A percentile compares a stretch with the other conserved stretches of the same genome.
Conservation (phyloP, 2,113 vertebrate genomes). For the Circaetus gallicus region DNA sequence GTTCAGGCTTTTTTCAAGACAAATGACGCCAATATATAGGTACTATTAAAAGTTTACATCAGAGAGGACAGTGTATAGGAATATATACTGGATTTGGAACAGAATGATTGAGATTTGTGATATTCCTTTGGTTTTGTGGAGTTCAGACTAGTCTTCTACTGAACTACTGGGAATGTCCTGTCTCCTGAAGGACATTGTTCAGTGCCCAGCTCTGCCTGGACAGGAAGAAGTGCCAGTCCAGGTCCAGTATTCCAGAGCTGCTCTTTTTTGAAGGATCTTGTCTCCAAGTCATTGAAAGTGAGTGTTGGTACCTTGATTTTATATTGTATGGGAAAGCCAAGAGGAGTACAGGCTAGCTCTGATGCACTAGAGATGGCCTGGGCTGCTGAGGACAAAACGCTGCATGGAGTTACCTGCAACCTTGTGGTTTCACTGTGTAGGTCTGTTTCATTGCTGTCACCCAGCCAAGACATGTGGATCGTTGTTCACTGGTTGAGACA, state of each 20-base stretch:
- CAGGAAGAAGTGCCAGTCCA: background rate
- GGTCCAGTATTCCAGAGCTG: background rate
- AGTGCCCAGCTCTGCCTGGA: background rate
- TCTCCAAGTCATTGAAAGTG: background rate
- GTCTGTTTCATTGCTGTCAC: background rate
- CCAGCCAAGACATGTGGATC: background rate
- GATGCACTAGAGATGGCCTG: background rate
- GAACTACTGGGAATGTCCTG: background rate
- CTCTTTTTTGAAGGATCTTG: background rate
- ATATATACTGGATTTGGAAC: background rate
- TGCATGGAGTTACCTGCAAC: background rate
- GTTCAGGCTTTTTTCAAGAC: background rate
- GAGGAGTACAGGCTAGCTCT: background rate
- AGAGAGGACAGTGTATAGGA: background rate
- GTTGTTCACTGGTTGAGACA: background rate
- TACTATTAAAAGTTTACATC: background rate
- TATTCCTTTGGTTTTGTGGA: background rate
- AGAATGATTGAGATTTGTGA: background rate
- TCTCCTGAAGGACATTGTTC: background rate
- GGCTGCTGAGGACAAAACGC: background rate
- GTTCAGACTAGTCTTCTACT: background rate
- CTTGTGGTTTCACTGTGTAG: background rate
- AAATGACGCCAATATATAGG: background rate
- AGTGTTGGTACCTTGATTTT: background rate
- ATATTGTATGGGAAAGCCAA: background rate